Evolutionary conservation across 1,140 invertebrate genomes (phyloP).

Genomic region (Pachypeltis micranthus): DNA sequence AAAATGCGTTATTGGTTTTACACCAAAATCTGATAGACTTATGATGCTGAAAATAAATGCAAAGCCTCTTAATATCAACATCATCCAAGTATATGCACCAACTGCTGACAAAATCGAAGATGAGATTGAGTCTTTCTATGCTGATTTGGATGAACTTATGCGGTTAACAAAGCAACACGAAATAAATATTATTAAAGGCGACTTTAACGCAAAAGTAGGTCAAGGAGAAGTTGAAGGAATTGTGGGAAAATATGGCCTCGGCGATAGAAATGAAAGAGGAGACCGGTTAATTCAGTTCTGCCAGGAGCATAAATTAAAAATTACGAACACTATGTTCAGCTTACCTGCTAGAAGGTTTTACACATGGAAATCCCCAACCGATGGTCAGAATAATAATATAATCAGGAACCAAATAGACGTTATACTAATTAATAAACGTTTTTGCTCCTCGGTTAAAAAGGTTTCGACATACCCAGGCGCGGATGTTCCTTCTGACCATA

Average conservation of each 20-base stretch:
- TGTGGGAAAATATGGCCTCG: not conserved
- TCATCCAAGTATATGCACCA: not conserved
- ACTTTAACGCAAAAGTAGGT: not conserved
- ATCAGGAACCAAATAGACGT: not conserved
- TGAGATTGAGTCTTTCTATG: not conserved
- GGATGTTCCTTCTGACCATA: not conserved
- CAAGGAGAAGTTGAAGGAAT: not conserved
- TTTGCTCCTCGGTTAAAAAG: not conserved
- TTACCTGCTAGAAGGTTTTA: not conserved
- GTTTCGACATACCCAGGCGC: not conserved
- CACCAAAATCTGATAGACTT: not conserved
- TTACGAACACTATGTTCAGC: not conserved
- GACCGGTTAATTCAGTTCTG: not conserved
- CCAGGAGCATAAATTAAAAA: not conserved
- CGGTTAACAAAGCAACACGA: not conserved
- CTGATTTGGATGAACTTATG: not conserved
- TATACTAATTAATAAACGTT: not conserved
- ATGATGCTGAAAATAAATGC: not conserved
- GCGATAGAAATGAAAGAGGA: not conserved
- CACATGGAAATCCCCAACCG: not conserved
- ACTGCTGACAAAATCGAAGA: not conserved
- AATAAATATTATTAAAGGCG: not conserved
- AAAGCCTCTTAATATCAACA: not conserved
- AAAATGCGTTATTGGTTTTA: not conserved
- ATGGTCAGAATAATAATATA: not conserved